Conservation (phyloP, 2,888 invertebrate genomes). For the Ectobius pallidus region DNA sequence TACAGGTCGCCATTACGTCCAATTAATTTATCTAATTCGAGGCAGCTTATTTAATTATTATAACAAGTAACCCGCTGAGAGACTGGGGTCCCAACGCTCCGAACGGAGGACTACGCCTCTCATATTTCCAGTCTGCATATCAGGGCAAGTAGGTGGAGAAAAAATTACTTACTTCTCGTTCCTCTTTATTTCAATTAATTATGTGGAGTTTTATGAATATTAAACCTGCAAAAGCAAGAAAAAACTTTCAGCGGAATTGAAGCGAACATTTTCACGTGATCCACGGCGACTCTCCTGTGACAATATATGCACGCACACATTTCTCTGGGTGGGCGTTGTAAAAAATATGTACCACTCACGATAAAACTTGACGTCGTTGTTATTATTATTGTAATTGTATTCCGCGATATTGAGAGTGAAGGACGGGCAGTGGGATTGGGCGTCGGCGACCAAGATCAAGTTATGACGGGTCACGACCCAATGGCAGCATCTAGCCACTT, state of each 20-base stretch:
- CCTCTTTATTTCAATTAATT: background rate
- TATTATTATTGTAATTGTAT: conserved; percentile 9
- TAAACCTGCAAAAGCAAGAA: conserved; percentile 17
- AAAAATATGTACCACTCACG: conserved; percentile 10
- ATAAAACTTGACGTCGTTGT: conserved; percentile 4
- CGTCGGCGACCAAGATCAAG: background rate
- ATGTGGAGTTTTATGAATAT: conserved; percentile 13
- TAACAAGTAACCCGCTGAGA: conserved; percentile 17
- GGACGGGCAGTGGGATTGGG: background rate
- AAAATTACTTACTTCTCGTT: background rate
- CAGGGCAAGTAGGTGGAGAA: background rate
- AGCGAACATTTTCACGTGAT: conserved; percentile 2
- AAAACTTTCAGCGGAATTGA: conserved; percentile 27
- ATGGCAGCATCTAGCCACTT: too few relatives aligned
- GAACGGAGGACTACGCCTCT: conserved; percentile 8
- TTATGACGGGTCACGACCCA: too few relatives aligned
- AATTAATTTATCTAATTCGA: background rate
- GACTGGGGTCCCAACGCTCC: background rate
- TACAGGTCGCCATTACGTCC: background rate
- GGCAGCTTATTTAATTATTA: background rate
- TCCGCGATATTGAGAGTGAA: background rate
- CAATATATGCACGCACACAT: background rate
- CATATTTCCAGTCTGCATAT: background rate
- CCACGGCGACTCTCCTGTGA: background rate
- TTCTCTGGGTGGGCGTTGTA: conserved; percentile 15